phyloP scores from a whole-genome alignment of 2,888 invertebrate genomes.

The Calephelis perditalis region DNA sequence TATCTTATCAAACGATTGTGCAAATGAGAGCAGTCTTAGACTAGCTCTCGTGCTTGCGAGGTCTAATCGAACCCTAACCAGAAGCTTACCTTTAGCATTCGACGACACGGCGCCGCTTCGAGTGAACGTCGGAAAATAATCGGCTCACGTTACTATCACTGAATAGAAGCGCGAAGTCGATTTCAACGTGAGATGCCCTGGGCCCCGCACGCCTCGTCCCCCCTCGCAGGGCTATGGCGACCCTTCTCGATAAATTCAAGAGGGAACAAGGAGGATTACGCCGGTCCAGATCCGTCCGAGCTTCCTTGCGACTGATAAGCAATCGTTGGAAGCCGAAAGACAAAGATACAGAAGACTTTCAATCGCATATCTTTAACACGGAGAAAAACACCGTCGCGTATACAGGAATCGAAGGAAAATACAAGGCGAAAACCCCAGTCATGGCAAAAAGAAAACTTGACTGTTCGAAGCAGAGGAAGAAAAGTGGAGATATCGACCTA shows the following conservation, averaged over 20 bases:
- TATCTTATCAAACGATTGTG: constrained; percentile 65
- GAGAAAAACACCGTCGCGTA: constrained; percentile 66
- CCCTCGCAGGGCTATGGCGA: constrained; percentile 73
- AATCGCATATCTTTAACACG: constrained; percentile 57
- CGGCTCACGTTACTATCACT: constrained; percentile 70
- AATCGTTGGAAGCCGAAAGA: constrained; percentile 78
- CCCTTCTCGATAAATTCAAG: constrained; percentile 72
- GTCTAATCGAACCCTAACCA: constrained; percentile 51
- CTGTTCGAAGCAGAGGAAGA: constrained; percentile 49
- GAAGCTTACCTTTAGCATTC: constrained; percentile 52
- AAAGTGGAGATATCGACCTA: constrained; percentile 66
- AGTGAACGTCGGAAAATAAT: constrained; percentile 68
- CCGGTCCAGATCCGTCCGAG: constrained; percentile 83
- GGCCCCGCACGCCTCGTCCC: constrained; percentile 56
- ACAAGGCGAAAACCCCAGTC: constrained; percentile 64
- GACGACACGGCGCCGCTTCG: constrained; percentile 56
- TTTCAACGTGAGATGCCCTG: constrained; percentile 70
- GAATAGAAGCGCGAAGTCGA: constrained; percentile 72
- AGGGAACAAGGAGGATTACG: constrained; percentile 73
- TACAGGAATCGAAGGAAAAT: constrained; percentile 66
- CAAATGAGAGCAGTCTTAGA: constrained; percentile 57
- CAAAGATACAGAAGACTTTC: constrained; percentile 53
- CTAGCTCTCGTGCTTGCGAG: constrained; percentile 46
- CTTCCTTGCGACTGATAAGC: constrained; percentile 82
- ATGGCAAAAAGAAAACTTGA: constrained; percentile 66